These are phyloP conservation scores for Artemia franciscana DNA, from an alignment of 1,140 invertebrate genomes.

Conservation along the genomic window DNA sequence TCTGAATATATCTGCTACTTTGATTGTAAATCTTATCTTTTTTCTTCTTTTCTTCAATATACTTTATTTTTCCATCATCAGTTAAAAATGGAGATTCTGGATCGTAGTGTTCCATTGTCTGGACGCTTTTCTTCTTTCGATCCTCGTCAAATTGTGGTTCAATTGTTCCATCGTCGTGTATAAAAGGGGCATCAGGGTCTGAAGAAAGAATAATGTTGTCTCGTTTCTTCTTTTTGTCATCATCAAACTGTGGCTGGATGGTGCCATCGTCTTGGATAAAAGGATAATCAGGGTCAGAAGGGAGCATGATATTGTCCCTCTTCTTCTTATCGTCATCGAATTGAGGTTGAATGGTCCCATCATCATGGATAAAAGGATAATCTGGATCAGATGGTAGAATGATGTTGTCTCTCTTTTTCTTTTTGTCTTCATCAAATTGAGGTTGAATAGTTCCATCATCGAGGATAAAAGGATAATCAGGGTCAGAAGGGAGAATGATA, in stretches of 20 bases:
- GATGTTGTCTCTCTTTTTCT: not conserved
- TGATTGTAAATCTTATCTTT: too few species aligned
- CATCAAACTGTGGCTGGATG: not conserved
- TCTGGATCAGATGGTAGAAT: not conserved
- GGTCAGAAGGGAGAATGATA: not conserved
- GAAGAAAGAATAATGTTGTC: not conserved
- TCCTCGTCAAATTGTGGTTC: not conserved
- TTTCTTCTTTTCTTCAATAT: too few species aligned
- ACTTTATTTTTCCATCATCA: too few species aligned
- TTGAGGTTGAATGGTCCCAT: not conserved
- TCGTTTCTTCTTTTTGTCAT: not conserved
- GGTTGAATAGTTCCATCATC: not conserved
- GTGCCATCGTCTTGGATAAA: not conserved
- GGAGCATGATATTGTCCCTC: not conserved
- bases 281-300: not conserved
- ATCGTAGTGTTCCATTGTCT: too few species aligned
- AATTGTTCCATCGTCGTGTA: not conserved
- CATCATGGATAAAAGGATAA: not conserved
- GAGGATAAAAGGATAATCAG: not conserved
- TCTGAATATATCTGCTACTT: too few species aligned
- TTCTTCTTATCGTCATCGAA: not conserved
- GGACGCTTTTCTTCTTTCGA: not conserved
- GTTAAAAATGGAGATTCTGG: too few species aligned
- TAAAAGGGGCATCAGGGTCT: not conserved
- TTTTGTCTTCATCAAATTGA: not conserved